Conservation (phyloP, 2,888 invertebrate genomes). For the Euproctis similis region DNA sequence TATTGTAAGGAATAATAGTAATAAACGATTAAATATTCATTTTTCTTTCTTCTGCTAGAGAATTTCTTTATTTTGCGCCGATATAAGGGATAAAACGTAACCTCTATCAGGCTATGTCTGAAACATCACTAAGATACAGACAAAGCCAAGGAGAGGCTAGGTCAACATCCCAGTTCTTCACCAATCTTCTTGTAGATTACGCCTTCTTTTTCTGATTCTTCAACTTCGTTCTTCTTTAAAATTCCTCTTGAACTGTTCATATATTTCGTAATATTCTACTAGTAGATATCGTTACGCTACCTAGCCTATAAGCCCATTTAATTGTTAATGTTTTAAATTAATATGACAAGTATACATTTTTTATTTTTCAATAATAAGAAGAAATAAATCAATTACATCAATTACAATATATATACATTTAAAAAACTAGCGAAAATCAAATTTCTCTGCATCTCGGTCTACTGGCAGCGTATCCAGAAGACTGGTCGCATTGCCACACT, state of each 20-base stretch:
- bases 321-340: neutral
- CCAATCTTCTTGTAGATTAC: neutral
- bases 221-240: neutral
- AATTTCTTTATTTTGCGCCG: constrained; percentile 20
- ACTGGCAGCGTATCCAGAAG: too few relatives aligned
- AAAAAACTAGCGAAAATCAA: too few relatives aligned
- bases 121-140: constrained; percentile 60
- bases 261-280: neutral
- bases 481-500: too few relatives aligned
- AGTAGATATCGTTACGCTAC: neutral
- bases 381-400: too few relatives aligned
- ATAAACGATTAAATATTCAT: too few relatives aligned
- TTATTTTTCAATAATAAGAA: too few relatives aligned
- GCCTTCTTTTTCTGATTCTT: neutral
- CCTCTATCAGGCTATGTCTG: constrained; percentile 78
- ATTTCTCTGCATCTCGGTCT: too few relatives aligned
- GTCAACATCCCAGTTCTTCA: constrained; percentile 47
- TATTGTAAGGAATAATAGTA: too few relatives aligned
- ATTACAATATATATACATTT: too few relatives aligned
- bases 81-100: constrained; percentile 65
- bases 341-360: too few relatives aligned
- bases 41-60: constrained; percentile 1
- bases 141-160: constrained; percentile 78
- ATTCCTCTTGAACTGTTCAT: neutral
- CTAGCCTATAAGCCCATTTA: neutral